phyloP scores from a whole-genome alignment of 2,888 invertebrate species.

The Amphimallon solstitiale region DNA sequence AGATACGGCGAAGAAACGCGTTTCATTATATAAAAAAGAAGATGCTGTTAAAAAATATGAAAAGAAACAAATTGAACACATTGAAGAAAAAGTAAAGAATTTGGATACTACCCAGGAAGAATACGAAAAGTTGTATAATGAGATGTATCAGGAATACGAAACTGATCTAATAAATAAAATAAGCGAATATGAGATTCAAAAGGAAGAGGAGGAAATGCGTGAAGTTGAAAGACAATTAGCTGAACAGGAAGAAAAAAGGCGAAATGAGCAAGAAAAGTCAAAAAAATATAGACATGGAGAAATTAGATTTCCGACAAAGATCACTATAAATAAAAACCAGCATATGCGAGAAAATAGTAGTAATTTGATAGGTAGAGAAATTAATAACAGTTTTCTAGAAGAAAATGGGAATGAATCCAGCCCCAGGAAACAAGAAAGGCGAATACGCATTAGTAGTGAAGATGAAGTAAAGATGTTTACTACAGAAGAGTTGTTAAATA shows the following conservation, averaged over 20 bases:
- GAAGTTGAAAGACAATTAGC: conserved; percentile 7
- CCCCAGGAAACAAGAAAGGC: too few species aligned
- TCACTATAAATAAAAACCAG: too few species aligned
- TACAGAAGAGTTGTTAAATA: too few species aligned
- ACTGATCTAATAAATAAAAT: conserved; percentile 23
- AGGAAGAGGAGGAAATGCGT: conserved; percentile 11
- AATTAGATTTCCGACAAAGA: too few species aligned
- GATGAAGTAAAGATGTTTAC: too few species aligned
- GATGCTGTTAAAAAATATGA: not conserved
- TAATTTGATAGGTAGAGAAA: too few species aligned
- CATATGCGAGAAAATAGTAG: too few species aligned
- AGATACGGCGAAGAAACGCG: not conserved
- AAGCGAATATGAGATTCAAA: conserved; percentile 18
- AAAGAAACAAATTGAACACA: not conserved
- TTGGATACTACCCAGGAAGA: conserved; percentile 14
- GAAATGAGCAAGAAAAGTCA: conserved; percentile 7
- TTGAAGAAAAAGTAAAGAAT: not conserved
- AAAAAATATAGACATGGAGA: not conserved
- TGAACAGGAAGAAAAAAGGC: conserved; percentile 25
- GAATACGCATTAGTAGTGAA: too few species aligned
- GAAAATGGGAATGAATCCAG: too few species aligned
- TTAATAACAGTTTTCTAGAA: too few species aligned
- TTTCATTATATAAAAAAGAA: too few species aligned
- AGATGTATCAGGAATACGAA: conserved; percentile 24
- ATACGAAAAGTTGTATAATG: conserved; percentile 14